Evolutionary conservation across 2,797 vertebrate species (phyloP).

Genomic region (Chloroceryle inda): DNA sequence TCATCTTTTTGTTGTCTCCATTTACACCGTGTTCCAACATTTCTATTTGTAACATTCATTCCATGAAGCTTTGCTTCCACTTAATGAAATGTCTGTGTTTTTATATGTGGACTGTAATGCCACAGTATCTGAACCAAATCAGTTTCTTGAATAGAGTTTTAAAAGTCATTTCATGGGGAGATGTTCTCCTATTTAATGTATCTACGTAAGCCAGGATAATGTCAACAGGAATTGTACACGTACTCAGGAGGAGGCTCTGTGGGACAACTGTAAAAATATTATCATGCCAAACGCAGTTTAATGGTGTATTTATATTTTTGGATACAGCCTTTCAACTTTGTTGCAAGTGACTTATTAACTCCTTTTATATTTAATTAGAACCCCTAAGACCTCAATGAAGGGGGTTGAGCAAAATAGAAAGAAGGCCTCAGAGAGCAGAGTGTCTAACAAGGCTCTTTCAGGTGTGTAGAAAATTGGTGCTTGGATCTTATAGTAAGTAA

Average conservation of each 20-base stretch:
- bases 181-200: background rate
- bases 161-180: background rate
- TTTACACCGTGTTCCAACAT: conserved; percentile 58
- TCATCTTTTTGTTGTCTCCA: conserved; percentile 58
- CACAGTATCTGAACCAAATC: background rate
- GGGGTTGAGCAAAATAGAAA: conserved; percentile 84
- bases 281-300: conserved; percentile 38
- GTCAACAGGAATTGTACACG: background rate
- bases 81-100: background rate
- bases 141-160: background rate
- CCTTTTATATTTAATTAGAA: conserved; percentile 85
- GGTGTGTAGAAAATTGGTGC: conserved; percentile 81
- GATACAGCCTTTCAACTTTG: conserved; percentile 55
- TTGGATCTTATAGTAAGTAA: conserved; percentile 50
- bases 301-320: conserved; percentile 59
- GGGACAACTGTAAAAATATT: background rate
- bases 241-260: background rate
- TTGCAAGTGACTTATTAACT: conserved; percentile 78
- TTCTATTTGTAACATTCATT: conserved; percentile 71
- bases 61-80: conserved; percentile 69
- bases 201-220: background rate
- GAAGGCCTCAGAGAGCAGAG: conserved; percentile 83
- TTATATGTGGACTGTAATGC: background rate
- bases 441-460: conserved; percentile 81
- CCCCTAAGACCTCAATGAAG: conserved; percentile 83